Evolutionary conservation across 2,113 vertebrate genomes (phyloP), one percentile per base, ranked within the genome.

Genomic region (Paralichthys olivaceus): DNA sequence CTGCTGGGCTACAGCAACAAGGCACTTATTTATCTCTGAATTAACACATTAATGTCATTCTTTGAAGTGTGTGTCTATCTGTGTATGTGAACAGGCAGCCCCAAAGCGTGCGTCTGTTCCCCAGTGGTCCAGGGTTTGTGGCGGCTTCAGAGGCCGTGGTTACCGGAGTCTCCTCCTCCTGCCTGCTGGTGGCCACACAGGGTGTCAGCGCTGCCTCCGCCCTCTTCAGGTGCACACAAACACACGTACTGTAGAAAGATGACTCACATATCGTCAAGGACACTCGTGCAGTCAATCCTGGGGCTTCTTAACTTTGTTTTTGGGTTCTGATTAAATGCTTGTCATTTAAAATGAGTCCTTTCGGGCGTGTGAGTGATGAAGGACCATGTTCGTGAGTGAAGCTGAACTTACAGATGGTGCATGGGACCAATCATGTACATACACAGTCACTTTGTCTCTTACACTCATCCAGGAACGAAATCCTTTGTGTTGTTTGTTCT

Each of bases 21-120:
- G 14, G 4, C 2, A 60, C 37, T 58, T 34, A 11, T 51, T 40
- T 29, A 32, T 69, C n/a, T 58, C n/a, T 26, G 7, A 34, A 71
- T 20, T n/a, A n/a, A n/a, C n/a, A n/a, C n/a, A n/a, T n/a, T n/a
- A 25, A 14, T 72, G n/a, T 29, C 0, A 60, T 49, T 58, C 61
- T 54, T 26, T 11, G 3, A 0, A 11, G 6, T 37, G 34, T 28
- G 17, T 19, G 45, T 17, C 23, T 15, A 12, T 15, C 7, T 68
- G 20, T 68, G 37, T 81, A 26, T 20, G 13, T 68, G 5, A 60
- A 7, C 84, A 98, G 97, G 82, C 97, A 99, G 78, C 97, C 97
- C 0, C 81, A 86, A 40, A 94, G 94, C 74, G 94, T 98, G 56
- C 94, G 92, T 55, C 90, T 99, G 67, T 98, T 99, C 82, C 93